Evolutionary conservation across 2,797 vertebrate species (phyloP), one percentile per base, ranked within the genome.

Genomic region (Ctenopoma kingsleyae): DNA sequence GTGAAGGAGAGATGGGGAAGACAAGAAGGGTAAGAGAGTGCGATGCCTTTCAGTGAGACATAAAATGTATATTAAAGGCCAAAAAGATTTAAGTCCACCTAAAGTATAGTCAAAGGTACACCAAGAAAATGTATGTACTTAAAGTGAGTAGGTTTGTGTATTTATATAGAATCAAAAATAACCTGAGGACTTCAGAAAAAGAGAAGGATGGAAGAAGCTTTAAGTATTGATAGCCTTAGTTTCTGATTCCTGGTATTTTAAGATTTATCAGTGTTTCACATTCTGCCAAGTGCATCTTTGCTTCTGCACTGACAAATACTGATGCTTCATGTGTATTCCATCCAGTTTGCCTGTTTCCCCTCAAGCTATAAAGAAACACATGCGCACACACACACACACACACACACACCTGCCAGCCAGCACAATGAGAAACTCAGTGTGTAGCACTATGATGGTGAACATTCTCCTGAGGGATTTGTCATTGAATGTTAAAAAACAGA

Each of bases 311-410:
- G 61, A 68, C 57, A 77, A 82, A 83, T 78, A 80, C 68, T 60
- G 72, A 84, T 78, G 64, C 57, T 73, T 76, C 57, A 57, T 86
- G 75, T 81, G 81, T 68, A 80, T 76, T 82, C 69, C 65, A 52
- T 52, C 51, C 76, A 65, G 66, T 71, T 73, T 63, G 63, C 54
- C 67, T 74, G 66, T 79, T 81, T 79, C 47, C 75, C 79, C 72
- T 77, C 48, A 64, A 68, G 71, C 79, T 53, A 73, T 62, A 50
- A 48, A 73, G 74, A 73, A 78, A 77, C 30, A 66, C 74, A 67
- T 19, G 10, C 23, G 4, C 60, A 78, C 17, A 66, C 49, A 70
- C 27, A 48, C 30, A n/a, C 44, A 56, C 62, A 64, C 48, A 50
- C 8, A 52, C 12, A 57, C 19, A 48, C 43, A 66, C 43, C 78